Base-by-base conservation (phyloP, 2,113 vertebrate species). In the Channa argus region DNA sequence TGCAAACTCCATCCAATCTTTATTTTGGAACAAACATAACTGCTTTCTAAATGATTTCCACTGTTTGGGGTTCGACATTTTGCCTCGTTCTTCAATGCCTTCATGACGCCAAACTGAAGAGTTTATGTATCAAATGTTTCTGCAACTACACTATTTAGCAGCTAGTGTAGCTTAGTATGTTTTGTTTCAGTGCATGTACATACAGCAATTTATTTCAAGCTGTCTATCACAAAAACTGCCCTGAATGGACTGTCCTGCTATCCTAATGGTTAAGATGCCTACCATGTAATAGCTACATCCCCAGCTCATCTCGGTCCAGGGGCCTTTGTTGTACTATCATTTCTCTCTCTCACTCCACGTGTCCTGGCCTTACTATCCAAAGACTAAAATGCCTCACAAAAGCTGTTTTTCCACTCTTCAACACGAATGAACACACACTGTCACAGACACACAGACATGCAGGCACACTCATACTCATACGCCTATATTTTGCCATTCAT, bases 401-500 rank as follows among this genome's bases (percentile, higher is more conserved):
- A 15, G 14, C 2, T 12, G 3, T 55, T 49, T 66, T 46, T 15
- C 55, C 24, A 14, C 10, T n/a, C 15, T 24, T 15, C 6, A 34
- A 41, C 46, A 60, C 50, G 73, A 61, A 85, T 36, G 13, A 84
- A 71, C 52, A 39, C 59, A 77, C 24, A 24, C 33, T 24, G 66
- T 41, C 61, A 33, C 47, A 65, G 12, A 71, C 49, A 59, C 63
- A 70, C 33, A 41, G 4, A 6, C 39, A 41, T 2, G 39, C 45
- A 67, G 15, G 51, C n/a, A 63, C 41, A 5, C 41, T 33, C 15
- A 73, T 58, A 46, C 37, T 7, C 44, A 53, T 55, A 63, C 54
- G 63, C 11, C 24, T 36, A 15, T 66, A 74, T 61, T 74, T 56
- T 63, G 8, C 68, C 54, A 77, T 79, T 80, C 67, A 71, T 79